Percentiles rank a stretch among this genome's conserved stretches.
These are phyloP conservation scores for Diadema setosum DNA, from an alignment of 35 echinoderm and acorn worm genomes.

Conservation along the genomic window DNA sequence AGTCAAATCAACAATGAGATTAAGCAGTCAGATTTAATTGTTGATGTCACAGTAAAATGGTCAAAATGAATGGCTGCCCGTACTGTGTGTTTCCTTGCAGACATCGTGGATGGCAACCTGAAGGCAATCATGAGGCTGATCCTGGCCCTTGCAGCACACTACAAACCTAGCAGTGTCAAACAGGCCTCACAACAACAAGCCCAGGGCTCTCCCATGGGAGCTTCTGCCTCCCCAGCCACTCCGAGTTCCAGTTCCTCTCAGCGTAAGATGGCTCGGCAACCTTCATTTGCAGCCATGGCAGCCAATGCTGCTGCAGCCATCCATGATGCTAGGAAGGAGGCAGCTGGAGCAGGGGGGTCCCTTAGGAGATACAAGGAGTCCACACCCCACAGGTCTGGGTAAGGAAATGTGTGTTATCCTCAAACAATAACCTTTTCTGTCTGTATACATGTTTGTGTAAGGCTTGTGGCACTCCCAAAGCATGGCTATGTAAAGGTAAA, in stretches of 20 bases:
- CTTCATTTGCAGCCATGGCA: slow-evolving; percentile 86
- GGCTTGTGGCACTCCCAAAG: too few species aligned
- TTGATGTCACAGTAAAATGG: too few species aligned
- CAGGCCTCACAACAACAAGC: slow-evolving; percentile 54
- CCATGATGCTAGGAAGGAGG: slow-evolving; percentile 87
- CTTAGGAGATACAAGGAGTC: slow-evolving; percentile 70
- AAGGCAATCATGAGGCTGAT: slow-evolving; percentile 97
- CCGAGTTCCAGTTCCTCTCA: not conserved
- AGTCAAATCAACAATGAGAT: not conserved
- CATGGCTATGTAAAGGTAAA: too few species aligned
- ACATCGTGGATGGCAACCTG: slow-evolving; percentile 95
- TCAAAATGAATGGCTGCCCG: too few species aligned
- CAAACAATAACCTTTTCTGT: too few species aligned
- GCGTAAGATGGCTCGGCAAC: slow-evolving; percentile 46
- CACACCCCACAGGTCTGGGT: too few species aligned
- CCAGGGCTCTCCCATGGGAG: not conserved
- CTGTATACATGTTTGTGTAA: too few species aligned
- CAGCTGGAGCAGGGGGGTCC: slow-evolving; percentile 66
- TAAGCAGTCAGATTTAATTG: too few species aligned
- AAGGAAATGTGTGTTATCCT: too few species aligned
- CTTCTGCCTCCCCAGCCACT: not conserved
- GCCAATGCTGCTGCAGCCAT: slow-evolving; percentile 86
- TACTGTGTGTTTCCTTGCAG: slow-evolving; percentile 35
- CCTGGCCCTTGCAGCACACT: slow-evolving; percentile 90
- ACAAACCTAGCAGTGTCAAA: slow-evolving; percentile 97